These are phyloP conservation scores for Gymnodraco acuticeps DNA, from an alignment of 2,797 vertebrate genomes.

Conservation along the genomic window DNA sequence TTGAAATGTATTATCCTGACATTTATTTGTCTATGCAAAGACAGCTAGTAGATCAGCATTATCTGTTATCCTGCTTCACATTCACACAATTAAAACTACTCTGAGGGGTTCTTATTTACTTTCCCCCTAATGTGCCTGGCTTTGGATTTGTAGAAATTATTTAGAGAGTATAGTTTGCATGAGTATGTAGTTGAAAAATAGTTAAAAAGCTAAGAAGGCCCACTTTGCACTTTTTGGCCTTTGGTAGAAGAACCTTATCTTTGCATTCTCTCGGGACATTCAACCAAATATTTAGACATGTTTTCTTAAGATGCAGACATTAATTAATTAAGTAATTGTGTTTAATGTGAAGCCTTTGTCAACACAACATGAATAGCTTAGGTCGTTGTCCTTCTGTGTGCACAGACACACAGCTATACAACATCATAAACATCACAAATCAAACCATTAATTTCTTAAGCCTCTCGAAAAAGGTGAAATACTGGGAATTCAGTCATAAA, in stretches of 20 bases:
- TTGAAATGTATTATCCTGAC: background rate
- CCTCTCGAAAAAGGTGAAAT: background rate
- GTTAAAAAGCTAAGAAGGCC: background rate
- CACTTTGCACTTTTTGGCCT: background rate
- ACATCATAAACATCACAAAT: background rate
- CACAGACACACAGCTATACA: background rate
- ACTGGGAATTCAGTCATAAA: background rate
- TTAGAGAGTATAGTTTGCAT: background rate
- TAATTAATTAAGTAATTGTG: background rate
- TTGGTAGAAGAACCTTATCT: background rate
- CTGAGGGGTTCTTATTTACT: background rate
- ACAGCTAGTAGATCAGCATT: background rate
- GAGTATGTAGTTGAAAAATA: background rate
- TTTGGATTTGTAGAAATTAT: background rate
- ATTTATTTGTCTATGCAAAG: background rate
- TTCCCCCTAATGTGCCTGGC: background rate
- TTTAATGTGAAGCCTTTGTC: background rate
- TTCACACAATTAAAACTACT: background rate
- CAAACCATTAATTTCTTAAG: too few species aligned
- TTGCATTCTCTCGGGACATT: background rate
- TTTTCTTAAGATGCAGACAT: conserved; percentile 1
- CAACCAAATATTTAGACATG: background rate
- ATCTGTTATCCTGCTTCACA: background rate
- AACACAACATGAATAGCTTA: background rate
- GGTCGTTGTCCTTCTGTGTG: background rate